Evolutionary conservation across 2,797 vertebrate species (phyloP).

Genomic region (Remorina albescens): DNA sequence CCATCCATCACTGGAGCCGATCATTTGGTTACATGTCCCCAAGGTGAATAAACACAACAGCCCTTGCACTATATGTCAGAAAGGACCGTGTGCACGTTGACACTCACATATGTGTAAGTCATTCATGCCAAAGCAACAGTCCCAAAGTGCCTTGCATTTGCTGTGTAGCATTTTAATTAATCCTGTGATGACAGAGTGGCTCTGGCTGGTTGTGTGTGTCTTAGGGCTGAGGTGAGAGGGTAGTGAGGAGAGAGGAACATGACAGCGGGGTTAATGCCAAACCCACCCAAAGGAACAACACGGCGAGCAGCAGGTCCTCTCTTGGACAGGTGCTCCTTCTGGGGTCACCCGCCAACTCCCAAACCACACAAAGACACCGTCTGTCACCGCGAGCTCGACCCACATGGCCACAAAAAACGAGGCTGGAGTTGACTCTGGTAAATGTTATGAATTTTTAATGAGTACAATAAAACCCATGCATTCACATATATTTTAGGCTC

Average conservation of each 20-base stretch:
- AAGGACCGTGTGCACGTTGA: constrained; percentile 26
- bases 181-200: constrained; percentile 78
- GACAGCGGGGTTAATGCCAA: constrained; percentile 75
- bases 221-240: constrained; percentile 58
- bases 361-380: constrained; percentile 67
- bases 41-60: constrained; percentile 62
- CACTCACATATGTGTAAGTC: constrained; percentile 40
- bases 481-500: constrained; percentile 44
- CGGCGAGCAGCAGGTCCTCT: constrained; percentile 64
- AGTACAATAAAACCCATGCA: constrained; percentile 47
- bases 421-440: constrained; percentile 58
- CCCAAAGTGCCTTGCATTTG: constrained; percentile 68
- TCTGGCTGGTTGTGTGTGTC: constrained; percentile 73
- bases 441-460: constrained; percentile 58
- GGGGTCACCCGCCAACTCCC: constrained; percentile 69
- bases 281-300: constrained; percentile 64
- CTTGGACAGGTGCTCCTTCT: constrained; percentile 72
- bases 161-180: constrained; percentile 82
- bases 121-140: constrained; percentile 43
- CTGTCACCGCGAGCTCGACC: constrained; percentile 63
- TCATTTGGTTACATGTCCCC: constrained; percentile 71
- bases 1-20: constrained; percentile 74
- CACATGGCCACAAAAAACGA: constrained; percentile 46
- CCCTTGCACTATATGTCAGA: constrained; percentile 53
- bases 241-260: constrained; percentile 48